Base-by-base conservation (phyloP, 2,888 invertebrate genomes). In the Limnephilus auricula region DNA sequence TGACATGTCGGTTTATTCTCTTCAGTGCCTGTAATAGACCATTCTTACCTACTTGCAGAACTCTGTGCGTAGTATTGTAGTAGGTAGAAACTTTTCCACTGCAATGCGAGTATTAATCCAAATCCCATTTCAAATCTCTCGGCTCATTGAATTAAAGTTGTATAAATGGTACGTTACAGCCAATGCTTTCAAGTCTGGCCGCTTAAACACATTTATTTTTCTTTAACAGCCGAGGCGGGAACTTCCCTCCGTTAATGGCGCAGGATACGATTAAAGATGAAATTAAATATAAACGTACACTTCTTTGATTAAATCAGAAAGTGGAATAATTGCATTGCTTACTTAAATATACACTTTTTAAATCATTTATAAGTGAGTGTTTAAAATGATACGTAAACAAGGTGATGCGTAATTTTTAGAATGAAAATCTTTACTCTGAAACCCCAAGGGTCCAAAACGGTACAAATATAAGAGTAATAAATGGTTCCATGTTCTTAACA, bases 121-220 rank as follows among this genome's bases (percentile, higher is more conserved):
- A 9, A 25, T 65, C 9, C 25, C n/a, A 25, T 65, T 65, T 65
- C 25, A 65, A 65, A 65, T 65, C 65, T 65, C 65, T 65, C 65
- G 25, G 65, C 65, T 65, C 65, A 65, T 65, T 65, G 65, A 65
- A 65, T 65, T 65, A 65, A 65, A 65, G 65, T 65, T n/a, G 25
- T 65, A 65, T 65, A 65, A 65, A 65, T 65, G 65, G 25, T 65
- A n/a, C 25, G 65, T 65, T 65, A 65, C 25, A 25, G 65, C 65
- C 65, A 65, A 65, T 65, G 65, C 65, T 65, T 65, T 65, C 65
- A 65, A 65, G 65, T 65, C 65, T 65, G 65, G 65, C 65, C 65
- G 25, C 65, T 65, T 65, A 65, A 65, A 65, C 9, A 25, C 25
- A 25, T 65, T 65, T 65, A 65, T 65, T 65, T 65, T 65, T 65